Conservation (phyloP, 2,113 vertebrate species). For the Oryzias melastigma region DNA sequence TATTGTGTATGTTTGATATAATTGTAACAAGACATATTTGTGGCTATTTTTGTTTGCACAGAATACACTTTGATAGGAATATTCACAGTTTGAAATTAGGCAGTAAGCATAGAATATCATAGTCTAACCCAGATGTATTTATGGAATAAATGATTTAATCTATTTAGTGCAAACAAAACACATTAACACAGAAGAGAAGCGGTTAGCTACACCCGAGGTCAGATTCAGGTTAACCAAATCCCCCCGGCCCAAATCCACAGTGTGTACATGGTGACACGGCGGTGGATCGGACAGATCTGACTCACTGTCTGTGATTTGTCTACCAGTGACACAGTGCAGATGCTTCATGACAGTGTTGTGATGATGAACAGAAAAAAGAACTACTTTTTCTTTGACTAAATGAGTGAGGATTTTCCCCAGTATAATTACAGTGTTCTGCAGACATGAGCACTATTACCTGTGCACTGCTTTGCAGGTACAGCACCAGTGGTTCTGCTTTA, state of each 20-base stretch:
- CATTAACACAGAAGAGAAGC: neutral
- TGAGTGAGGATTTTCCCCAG: too few species aligned
- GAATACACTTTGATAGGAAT: too few species aligned
- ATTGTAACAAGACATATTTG: too few species aligned
- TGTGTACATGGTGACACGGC: too few species aligned
- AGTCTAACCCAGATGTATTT: too few species aligned
- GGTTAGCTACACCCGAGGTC: conserved; percentile 30
- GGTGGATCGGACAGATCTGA: conserved; percentile 31
- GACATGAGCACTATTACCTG: conserved; percentile 75
- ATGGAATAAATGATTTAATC: neutral
- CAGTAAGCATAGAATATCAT: too few species aligned
- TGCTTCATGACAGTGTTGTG: conserved; percentile 6
- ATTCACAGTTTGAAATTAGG: too few species aligned
- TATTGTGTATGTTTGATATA: too few species aligned
- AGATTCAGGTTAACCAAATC: conserved; percentile 59
- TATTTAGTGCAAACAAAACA: conserved; percentile 1
- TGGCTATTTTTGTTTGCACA: too few species aligned
- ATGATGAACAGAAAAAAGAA: neutral
- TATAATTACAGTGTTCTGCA: too few species aligned
- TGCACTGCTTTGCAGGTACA: conserved; percentile 80
- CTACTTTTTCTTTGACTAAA: neutral
- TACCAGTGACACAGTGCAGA: conserved; percentile 7
- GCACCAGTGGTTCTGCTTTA: conserved; percentile 80
- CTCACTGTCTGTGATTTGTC: conserved; percentile 23
- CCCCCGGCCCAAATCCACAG: conserved; percentile 30